A percentile compares a stretch with the other conserved stretches of the same genome.
These are phyloP conservation scores for Ammodytes dubius DNA, from an alignment of 2,113 vertebrate species.

Conservation along the genomic window DNA sequence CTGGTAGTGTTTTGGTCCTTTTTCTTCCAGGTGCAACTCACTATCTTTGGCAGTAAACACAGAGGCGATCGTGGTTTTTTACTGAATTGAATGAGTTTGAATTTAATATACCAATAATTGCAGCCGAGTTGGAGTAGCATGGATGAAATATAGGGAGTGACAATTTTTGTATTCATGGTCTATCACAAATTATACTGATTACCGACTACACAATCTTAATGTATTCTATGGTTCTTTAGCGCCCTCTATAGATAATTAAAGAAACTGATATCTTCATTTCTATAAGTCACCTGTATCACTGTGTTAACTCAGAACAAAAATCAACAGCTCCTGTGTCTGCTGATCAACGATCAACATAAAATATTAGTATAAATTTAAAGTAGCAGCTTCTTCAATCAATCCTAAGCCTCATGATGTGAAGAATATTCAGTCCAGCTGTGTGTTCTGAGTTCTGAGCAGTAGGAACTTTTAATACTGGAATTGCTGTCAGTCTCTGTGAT, in stretches of 20 bases:
- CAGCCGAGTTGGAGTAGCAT: too few species aligned
- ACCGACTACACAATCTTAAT: background rate
- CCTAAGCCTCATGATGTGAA: too few species aligned
- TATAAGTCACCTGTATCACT: background rate
- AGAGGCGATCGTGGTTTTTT: background rate
- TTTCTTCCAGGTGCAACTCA: background rate
- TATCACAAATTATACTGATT: background rate
- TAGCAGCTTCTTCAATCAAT: too few species aligned
- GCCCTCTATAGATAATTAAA: background rate
- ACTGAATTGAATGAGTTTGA: background rate
- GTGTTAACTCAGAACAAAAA: too few species aligned
- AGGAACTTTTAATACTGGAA: background rate
- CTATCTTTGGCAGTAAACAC: background rate
- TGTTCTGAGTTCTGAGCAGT: background rate
- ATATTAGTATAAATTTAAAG: too few species aligned
- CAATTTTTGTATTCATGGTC: background rate
- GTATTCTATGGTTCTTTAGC: background rate
- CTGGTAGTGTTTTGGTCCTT: background rate
- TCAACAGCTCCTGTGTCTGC: too few species aligned
- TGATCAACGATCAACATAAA: too few species aligned
- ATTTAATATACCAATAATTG: too few species aligned
- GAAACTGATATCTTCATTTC: background rate
- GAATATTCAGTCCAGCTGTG: background rate
- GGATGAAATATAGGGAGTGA: background rate
- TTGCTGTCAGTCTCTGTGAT: background rate